Evolutionary conservation across 2,113 vertebrate genomes (phyloP).

Genomic region (Regulus satrapa): DNA sequence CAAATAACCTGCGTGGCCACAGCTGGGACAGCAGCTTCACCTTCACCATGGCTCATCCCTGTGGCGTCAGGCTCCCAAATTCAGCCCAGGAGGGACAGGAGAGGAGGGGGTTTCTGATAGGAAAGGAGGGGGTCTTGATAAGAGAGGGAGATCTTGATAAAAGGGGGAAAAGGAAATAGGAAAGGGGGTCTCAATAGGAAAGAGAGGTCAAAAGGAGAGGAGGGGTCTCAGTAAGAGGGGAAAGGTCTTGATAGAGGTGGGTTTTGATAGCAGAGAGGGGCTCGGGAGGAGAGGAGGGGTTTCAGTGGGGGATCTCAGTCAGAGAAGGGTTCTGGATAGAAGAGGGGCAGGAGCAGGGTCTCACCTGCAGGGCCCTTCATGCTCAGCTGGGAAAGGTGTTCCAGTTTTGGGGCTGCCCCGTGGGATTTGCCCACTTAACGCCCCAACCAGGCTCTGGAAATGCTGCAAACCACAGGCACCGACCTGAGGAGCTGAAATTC

Average conservation of each 20-base stretch:
- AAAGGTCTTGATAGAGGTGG: neutral
- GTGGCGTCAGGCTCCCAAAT: accelerated
- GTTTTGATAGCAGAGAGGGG: neutral
- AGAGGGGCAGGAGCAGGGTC: neutral
- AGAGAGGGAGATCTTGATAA: neutral
- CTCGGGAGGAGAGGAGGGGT: neutral
- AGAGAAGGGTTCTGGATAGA: too few relatives aligned
- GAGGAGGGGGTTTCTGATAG: too few relatives aligned
- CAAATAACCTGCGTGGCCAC: neutral
- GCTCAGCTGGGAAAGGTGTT: accelerated
- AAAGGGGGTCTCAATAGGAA: accelerated
- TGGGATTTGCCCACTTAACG: neutral
- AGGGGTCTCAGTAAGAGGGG: too few relatives aligned
- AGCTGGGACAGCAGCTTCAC: neutral
- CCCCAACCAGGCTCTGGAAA: neutral
- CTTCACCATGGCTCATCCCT: neutral
- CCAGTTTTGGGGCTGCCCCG: accelerated
- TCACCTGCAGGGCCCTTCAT: accelerated
- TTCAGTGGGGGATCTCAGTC: neutral
- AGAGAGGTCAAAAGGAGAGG: neutral
- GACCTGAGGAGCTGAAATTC: neutral
- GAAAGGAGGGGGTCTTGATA: neutral
- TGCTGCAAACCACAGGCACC: neutral
- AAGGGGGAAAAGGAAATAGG: too few relatives aligned
- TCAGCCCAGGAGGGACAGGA: neutral